These are phyloP conservation scores for Daphoenositta chrysoptera DNA, from an alignment of 2,113 vertebrate species.

Conservation along the genomic window DNA sequence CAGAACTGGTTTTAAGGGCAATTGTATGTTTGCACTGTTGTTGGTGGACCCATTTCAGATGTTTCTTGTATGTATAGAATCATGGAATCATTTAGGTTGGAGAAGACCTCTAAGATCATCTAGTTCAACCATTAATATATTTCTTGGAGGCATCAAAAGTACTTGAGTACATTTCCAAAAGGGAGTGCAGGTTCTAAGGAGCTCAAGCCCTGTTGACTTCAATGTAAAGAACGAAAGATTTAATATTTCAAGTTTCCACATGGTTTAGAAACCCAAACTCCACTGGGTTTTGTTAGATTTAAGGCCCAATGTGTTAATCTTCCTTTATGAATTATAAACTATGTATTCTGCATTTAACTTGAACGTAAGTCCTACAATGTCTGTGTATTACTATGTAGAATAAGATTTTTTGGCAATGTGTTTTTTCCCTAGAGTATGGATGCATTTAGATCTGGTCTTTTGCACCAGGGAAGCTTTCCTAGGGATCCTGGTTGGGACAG, in stretches of 20 bases:
- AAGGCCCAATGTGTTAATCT: neutral
- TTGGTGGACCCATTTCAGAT: neutral
- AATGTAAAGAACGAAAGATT: neutral
- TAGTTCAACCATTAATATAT: neutral
- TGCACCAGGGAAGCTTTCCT: neutral
- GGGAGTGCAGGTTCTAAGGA: neutral
- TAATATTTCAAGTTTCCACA: neutral
- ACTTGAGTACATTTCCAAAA: neutral
- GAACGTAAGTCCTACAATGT: rapidly evolving
- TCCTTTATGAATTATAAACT: neutral
- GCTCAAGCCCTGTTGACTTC: neutral
- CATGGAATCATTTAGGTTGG: neutral
- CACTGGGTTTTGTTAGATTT: neutral
- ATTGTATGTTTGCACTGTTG: neutral
- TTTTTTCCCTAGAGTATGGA: neutral
- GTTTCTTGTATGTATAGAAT: neutral
- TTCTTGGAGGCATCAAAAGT: neutral
- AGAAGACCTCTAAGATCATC: neutral
- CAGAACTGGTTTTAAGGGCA: neutral
- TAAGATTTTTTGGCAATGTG: rapidly evolving
- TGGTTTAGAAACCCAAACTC: neutral
- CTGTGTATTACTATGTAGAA: neutral
- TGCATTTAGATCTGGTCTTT: neutral
- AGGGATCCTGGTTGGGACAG: neutral
- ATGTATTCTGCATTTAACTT: neutral